A percentile compares a stretch with the other conserved stretches of the same genome.
Evolutionary conservation across 2,797 vertebrate species (phyloP).

Genomic region (Setipinna tenuifilis): DNA sequence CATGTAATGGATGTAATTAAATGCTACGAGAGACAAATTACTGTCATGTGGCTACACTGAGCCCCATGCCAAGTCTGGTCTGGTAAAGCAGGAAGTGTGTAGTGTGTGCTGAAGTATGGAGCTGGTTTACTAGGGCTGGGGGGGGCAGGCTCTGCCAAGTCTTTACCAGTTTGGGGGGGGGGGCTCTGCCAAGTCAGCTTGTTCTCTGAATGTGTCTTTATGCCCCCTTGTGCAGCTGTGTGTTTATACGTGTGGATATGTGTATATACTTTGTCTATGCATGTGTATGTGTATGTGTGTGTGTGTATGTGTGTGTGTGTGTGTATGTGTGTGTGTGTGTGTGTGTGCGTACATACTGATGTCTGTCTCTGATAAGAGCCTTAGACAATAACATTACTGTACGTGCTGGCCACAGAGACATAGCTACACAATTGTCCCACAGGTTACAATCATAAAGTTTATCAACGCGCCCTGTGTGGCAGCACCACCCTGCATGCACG

Average conservation of each 20-base stretch:
- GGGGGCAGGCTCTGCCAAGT: no score
- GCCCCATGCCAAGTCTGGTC: neutral
- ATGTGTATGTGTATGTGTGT: neutral
- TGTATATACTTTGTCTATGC: neutral
- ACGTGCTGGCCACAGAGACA: neutral
- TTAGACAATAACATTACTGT: neutral
- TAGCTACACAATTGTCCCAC: neutral
- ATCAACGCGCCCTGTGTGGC: neutral
- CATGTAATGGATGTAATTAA: neutral
- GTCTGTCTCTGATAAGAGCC: neutral
- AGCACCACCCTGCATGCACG: no score
- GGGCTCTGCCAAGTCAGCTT: no score
- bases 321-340: neutral
- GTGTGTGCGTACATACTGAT: neutral
- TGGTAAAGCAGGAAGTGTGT: no score
- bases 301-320: neutral
- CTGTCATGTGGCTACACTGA: neutral
- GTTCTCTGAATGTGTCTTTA: neutral
- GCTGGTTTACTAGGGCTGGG: no score
- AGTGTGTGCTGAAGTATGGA: no score
- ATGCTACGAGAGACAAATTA: neutral
- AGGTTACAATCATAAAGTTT: neutral
- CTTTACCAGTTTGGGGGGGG: no score
- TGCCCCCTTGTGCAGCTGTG: neutral
- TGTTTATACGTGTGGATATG: neutral